A percentile compares a stretch with the other conserved stretches of the same genome.
Evolutionary conservation across 92 coral and sea anemone species (phyloP).

Genomic region (Phenganax stokvisi): DNA sequence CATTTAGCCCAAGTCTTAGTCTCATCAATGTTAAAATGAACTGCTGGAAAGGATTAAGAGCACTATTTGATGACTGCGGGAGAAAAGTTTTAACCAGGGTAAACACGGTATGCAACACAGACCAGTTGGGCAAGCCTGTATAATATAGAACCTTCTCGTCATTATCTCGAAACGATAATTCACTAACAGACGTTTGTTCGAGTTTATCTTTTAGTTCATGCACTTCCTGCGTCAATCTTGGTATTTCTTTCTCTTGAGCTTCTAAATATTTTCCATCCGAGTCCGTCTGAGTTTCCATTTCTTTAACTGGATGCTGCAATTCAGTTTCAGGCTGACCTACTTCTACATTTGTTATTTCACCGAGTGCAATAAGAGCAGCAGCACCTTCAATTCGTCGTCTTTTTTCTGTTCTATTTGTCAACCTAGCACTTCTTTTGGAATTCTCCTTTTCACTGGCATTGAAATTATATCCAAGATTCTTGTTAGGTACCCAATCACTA

Average conservation of each 20-base stretch:
- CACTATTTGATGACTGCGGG: conserved; percentile 36
- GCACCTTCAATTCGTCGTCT: conserved; percentile 43
- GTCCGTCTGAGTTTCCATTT: neutral
- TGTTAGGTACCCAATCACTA: conserved; percentile 50
- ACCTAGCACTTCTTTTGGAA: conserved; percentile 27
- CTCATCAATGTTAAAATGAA: conserved; percentile 45
- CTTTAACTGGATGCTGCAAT: neutral
- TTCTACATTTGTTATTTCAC: neutral
- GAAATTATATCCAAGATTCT: conserved; percentile 24
- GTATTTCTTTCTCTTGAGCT: neutral
- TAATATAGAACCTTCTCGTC: conserved; percentile 45
- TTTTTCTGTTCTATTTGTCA: conserved; percentile 43
- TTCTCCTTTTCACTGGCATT: conserved; percentile 25
- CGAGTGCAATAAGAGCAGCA: conserved; percentile 43
- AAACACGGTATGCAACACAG: conserved; percentile 35
- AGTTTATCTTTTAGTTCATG: neutral
- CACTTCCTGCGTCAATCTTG: neutral
- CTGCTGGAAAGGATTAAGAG: conserved; percentile 43
- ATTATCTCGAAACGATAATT: conserved; percentile 19
- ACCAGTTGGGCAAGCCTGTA: conserved; percentile 54
- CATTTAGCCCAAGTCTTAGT: conserved; percentile 35
- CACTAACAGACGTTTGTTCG: conserved; percentile 21
- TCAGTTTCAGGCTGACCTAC: neutral
- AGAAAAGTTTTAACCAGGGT: conserved; percentile 28
- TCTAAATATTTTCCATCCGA: neutral